These are phyloP conservation scores for Cremastinae sp. DNA, from an alignment of 2,888 invertebrate genomes.

Conservation along the genomic window DNA sequence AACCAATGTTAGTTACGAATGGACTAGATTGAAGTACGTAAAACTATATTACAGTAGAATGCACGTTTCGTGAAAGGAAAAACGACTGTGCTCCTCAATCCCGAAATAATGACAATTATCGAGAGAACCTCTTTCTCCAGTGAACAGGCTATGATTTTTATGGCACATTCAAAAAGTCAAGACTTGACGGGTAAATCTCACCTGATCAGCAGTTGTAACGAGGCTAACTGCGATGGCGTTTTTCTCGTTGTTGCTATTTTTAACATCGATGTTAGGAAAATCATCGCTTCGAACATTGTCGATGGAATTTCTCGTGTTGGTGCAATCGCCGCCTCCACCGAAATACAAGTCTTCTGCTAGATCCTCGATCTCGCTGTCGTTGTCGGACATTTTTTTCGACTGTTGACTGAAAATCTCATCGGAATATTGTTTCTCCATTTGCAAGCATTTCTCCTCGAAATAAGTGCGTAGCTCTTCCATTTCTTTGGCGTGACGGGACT, in stretches of 20 bases:
- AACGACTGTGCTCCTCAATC: not conserved
- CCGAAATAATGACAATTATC: not conserved
- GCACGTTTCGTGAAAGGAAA: not conserved
- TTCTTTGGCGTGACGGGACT: conserved; percentile 86
- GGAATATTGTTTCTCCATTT: conserved; percentile 90
- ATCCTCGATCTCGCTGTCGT: conserved; percentile 79
- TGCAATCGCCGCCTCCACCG: conserved; percentile 70
- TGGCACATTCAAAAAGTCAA: conserved; percentile 55
- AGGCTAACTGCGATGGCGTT: conserved; percentile 38
- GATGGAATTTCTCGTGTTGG: conserved; percentile 61
- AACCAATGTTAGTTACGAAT: conserved; percentile 66
- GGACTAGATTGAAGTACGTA: conserved; percentile 22
- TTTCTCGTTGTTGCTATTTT: conserved; percentile 37
- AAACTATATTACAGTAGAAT: not conserved
- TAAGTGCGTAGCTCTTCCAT: conserved; percentile 90
- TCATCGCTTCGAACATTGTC: conserved; percentile 62
- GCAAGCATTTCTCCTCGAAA: conserved; percentile 90
- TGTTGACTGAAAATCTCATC: conserved; percentile 87
- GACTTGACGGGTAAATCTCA: conserved; percentile 55
- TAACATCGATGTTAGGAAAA: conserved; percentile 37
- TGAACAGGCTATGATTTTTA: conserved; percentile 4
- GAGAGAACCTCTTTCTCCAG: not conserved
- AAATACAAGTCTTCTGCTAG: conserved; percentile 79
- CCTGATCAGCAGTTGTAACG: conserved; percentile 69
- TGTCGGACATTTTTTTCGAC: conserved; percentile 83